These are phyloP conservation scores for Halictus quadricinctus DNA, from an alignment of 2,888 invertebrate genomes.

Conservation along the genomic window DNA sequence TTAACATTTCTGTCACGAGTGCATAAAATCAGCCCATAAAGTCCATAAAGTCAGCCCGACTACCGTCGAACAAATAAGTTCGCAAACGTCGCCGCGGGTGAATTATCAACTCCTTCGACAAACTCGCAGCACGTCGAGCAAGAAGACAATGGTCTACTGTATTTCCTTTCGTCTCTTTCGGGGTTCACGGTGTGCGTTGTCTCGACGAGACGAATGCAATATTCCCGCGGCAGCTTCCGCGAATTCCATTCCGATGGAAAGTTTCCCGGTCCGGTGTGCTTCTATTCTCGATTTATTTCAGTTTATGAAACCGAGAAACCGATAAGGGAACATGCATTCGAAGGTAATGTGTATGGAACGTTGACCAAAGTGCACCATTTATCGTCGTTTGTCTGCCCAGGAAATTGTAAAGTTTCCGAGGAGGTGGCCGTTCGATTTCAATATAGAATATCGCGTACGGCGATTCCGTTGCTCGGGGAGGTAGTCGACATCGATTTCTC, in stretches of 20 bases:
- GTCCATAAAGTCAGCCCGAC: no score
- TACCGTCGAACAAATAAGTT: neutral
- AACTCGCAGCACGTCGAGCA: neutral
- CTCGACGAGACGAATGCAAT: slow-evolving; percentile 1
- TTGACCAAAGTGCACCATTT: slow-evolving; percentile 62
- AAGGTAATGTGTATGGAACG: slow-evolving; percentile 42
- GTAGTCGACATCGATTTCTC: slow-evolving; percentile 41
- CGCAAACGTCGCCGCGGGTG: neutral
- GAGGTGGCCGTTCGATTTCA: slow-evolving; percentile 39
- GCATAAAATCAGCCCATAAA: no score
- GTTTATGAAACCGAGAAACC: slow-evolving; percentile 35
- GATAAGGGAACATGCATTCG: slow-evolving; percentile 27
- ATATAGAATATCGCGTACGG: slow-evolving; percentile 56
- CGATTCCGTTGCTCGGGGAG: slow-evolving; percentile 15
- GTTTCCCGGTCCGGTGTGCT: neutral
- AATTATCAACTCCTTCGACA: neutral
- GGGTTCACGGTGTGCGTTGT: neutral
- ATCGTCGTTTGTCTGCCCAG: slow-evolving; percentile 46
- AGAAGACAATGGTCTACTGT: neutral
- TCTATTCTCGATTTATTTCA: slow-evolving; percentile 34
- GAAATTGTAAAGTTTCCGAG: slow-evolving; percentile 60
- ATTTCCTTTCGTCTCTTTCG: neutral
- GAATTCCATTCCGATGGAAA: neutral
- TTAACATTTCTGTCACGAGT: no score
- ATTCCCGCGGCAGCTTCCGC: neutral